These are phyloP conservation scores for Phortica variegata DNA, from an alignment of 1,140 invertebrate genomes.

Conservation along the genomic window DNA sequence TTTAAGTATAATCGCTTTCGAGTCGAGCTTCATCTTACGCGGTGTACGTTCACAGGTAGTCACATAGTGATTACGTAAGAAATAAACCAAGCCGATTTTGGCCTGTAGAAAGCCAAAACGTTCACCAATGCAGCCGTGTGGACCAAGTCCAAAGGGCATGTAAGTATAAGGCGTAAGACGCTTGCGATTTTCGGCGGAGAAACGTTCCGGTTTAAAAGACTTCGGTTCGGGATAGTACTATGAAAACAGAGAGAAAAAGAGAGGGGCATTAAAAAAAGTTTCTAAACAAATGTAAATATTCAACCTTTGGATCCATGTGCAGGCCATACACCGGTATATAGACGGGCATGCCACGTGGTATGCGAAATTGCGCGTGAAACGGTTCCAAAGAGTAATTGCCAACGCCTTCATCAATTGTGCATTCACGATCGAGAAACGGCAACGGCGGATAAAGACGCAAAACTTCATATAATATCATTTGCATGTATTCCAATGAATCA, in stretches of 20 bases:
- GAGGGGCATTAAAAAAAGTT: not conserved
- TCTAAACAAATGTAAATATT: not conserved
- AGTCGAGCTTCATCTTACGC: constrained; percentile 34
- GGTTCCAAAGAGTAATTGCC: constrained; percentile 31
- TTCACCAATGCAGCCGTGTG: constrained; percentile 73
- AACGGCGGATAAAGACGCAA: constrained; percentile 64
- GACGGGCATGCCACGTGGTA: constrained; percentile 44
- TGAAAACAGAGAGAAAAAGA: constrained; percentile 32
- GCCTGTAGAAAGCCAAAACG: constrained; percentile 41
- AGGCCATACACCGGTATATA: constrained; percentile 46
- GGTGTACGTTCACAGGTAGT: constrained; percentile 34
- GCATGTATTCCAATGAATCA: constrained; percentile 57
- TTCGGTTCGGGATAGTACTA: constrained; percentile 69
- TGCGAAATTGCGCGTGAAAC: constrained; percentile 23
- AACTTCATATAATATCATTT: constrained; percentile 59
- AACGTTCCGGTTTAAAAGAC: constrained; percentile 67
- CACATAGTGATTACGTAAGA: constrained; percentile 44
- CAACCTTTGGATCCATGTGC: constrained; percentile 48
- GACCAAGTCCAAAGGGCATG: constrained; percentile 78
- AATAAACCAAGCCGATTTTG: constrained; percentile 42
- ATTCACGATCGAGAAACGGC: constrained; percentile 60
- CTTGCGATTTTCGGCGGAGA: constrained; percentile 58
- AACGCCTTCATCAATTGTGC: constrained; percentile 30
- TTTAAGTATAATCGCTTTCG: constrained; percentile 44
- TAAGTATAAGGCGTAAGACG: constrained; percentile 61